Base-by-base conservation (phyloP, 2,113 vertebrate genomes). In the Ia io region DNA sequence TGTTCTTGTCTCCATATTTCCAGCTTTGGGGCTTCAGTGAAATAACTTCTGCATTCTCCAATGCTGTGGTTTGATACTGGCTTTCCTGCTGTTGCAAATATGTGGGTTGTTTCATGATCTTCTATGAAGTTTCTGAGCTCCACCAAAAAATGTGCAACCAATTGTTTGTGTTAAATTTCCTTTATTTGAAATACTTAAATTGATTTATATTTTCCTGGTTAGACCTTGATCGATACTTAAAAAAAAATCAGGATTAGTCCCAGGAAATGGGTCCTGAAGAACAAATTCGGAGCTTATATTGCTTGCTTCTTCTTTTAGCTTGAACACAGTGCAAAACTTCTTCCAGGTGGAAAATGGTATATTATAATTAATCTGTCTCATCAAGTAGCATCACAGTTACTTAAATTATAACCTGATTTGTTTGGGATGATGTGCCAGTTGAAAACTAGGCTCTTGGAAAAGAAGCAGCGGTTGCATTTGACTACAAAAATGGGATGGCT, bases 361-460 rank as follows among this genome's bases (percentile, higher is more conserved):
- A 80, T 67, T 94, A 35, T 90, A 90, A 94, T 94, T 88, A 94
- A 76, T 73, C 9, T 88, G 28, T 87, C 70, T 90, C 85, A 90
- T 87, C 40, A 84, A 84, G 10, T 85, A 69, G 71, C 76, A 93
- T 88, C 32, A 90, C 30, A 80, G 11, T 77, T 90, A 82, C 40
- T 82, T 90, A 95, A 91, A 92, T 93, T 92, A 88, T 90, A 90
- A 96, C 67, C 65, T 95, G 59, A 44, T 40, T 90, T 96, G 59
- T 95, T 82, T 90, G 82, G 47, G 63, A 65, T 88, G 59, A 94
- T 90, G 42, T 95, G 25, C 71, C 70, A 90, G 8, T 28, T 69
- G 56, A 90, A 96, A 82, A 25, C 32, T 91, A 71, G 44, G 88
- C 79, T 95, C 88, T 49, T 35, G 86, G 35, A 35, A 95, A 95